Percentiles rank a stretch among this genome's conserved stretches.
Conservation (phyloP, 2,113 vertebrate species). For the Callorhinus ursinus region DNA sequence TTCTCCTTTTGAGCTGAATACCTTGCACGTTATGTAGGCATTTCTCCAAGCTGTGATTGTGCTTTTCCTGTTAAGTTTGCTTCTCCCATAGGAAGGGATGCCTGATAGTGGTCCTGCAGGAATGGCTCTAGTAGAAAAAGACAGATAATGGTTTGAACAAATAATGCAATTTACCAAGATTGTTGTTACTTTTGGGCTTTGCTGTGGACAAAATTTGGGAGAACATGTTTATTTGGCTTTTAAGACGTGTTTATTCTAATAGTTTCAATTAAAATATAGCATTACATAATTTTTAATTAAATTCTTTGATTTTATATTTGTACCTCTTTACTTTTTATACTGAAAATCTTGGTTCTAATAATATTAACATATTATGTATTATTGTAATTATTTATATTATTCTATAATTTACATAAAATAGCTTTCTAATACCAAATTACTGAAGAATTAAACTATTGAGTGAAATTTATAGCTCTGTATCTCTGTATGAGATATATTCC, state of each 20-base stretch:
- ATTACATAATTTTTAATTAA: neutral
- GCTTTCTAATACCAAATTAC: neutral
- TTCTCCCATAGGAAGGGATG: too few relatives aligned
- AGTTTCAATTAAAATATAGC: neutral
- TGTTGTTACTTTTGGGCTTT: neutral
- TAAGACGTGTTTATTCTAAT: neutral
- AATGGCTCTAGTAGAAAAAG: neutral
- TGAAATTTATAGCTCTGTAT: neutral
- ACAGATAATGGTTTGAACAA: neutral
- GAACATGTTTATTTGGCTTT: neutral
- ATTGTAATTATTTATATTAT: neutral
- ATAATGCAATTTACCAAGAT: neutral
- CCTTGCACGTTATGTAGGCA: neutral
- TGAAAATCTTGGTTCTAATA: neutral
- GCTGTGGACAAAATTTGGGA: neutral
- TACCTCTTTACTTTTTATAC: neutral
- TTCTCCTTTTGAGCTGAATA: neutral
- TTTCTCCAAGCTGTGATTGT: neutral
- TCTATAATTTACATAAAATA: neutral
- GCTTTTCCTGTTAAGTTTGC: neutral
- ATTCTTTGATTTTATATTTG: neutral
- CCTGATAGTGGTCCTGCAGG: neutral
- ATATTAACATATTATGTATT: neutral
- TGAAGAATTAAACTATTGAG: neutral
- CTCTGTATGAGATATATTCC: neutral